Percentiles rank a stretch among this genome's conserved stretches.
Conservation (phyloP, 2,797 vertebrate species). For the Acanthiza pusilla region DNA sequence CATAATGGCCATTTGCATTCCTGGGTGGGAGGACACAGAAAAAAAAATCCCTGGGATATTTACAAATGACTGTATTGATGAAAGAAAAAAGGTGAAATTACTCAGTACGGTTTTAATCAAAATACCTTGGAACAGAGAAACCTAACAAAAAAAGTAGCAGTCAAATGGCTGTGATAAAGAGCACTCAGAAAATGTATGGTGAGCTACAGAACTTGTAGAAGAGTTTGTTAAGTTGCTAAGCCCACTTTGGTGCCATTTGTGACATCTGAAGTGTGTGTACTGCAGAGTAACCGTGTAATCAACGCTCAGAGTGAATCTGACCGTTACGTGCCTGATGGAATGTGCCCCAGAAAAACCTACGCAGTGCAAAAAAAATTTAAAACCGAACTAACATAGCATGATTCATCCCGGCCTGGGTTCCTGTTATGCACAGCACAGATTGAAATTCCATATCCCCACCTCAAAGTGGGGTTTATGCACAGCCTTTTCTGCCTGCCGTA, state of each 20-base stretch:
- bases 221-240: neutral
- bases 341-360: conserved; percentile 56
- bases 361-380: conserved; percentile 28
- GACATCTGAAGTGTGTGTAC: neutral
- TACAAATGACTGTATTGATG: conserved; percentile 32
- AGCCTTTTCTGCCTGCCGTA: neutral
- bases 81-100: conserved; percentile 33
- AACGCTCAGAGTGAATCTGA: neutral
- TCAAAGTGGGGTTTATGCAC: conserved; percentile 5
- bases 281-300: neutral
- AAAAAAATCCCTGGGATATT: conserved; percentile 11
- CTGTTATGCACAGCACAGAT: conserved; percentile 50
- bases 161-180: conserved; percentile 35
- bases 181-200: neutral
- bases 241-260: neutral
- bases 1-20: conserved; percentile 51
- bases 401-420: conserved; percentile 44
- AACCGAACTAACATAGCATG: conserved; percentile 30
- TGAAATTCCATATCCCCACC: conserved; percentile 49
- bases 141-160: neutral
- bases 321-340: conserved; percentile 21
- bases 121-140: conserved; percentile 13
- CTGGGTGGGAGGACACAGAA: conserved; percentile 30
- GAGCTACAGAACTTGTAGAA: neutral
- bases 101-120: conserved; percentile 3